Evolutionary conservation across 2,113 vertebrate species (phyloP).

Genomic region (Trochalopteron elliotii): DNA sequence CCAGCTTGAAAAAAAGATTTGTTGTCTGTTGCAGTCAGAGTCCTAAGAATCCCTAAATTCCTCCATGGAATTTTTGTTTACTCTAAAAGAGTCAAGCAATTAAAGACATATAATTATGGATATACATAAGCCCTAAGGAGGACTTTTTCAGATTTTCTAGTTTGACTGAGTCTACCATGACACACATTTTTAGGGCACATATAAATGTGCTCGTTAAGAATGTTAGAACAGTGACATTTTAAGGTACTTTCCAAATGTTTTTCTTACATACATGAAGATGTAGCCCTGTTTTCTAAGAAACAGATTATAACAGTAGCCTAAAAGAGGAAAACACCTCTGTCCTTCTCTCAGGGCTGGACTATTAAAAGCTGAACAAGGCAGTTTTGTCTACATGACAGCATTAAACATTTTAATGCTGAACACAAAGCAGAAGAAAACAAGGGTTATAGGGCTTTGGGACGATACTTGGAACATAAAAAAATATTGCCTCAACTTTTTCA

Average conservation of each 20-base stretch:
- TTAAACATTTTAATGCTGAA: background rate
- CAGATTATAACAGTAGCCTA: background rate
- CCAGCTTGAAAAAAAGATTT: background rate
- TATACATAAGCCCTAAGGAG: background rate
- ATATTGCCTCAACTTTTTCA: background rate
- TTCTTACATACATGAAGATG: background rate
- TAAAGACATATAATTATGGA: background rate
- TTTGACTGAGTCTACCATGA: background rate
- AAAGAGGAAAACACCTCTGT: background rate
- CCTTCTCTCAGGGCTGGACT: background rate
- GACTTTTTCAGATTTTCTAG: background rate
- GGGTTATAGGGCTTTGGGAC: background rate
- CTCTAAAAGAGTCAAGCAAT: background rate
- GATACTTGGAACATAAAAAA: background rate
- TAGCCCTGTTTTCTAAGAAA: background rate
- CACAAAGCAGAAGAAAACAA: background rate
- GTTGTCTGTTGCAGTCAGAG: background rate
- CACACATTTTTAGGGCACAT: background rate
- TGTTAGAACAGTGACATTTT: background rate
- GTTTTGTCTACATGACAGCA: background rate
- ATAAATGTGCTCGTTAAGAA: background rate
- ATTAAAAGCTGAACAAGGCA: background rate
- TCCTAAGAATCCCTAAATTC: background rate
- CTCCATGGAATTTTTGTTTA: background rate
- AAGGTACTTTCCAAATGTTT: background rate